Evolutionary conservation across 2,888 invertebrate species (phyloP), one percentile per base, ranked within the genome.

Genomic region (Griposia aprilina): DNA sequence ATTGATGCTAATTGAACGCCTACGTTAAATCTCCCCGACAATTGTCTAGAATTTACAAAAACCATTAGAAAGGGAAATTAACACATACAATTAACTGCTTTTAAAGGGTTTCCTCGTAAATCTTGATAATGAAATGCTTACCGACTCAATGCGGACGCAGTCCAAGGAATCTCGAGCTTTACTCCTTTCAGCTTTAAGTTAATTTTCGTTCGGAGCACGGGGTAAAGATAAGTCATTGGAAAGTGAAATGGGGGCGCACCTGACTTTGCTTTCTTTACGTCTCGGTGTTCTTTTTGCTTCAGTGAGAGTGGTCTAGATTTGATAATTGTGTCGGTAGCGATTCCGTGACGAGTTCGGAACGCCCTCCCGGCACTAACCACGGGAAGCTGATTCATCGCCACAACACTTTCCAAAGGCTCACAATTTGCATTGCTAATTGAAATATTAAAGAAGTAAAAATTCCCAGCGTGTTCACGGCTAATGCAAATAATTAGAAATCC

Each of bases 221-320:
- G 69, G 73, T 80, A 88, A 92, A 93, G 94, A 94, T 95, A 94
- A 94, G 94, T 94, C 94, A 93, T 95, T 95, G 95, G 96, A 96
- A 96, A 96, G 96, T 96, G 96, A 96, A 97, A 96, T 95, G 95
- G 94, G 96, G 94, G 93, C 96, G 96, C 96, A 96, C 96, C 96
- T 96, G 96, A 94, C 94, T 93, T 92, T 95, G 96, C 96, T 96
- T 96, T 96, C 96, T 96, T 96, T 95, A 93, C 93, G 93, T 94
- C 94, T 93, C 94, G 93, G 90, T 93, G 94, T 95, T 95, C 96
- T 96, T 96, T 96, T 96, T 96, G 94, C 95, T 93, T 93, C 93
- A 96, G 96, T 95, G 96, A 96, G 96, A 97, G 96, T 96, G 96
- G 95, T 96, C 96, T 96, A 96, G 95, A 95, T 96, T 92, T 93